Evolutionary conservation across 2,888 invertebrate genomes (phyloP).

Genomic region (Trisateles emortualis): DNA sequence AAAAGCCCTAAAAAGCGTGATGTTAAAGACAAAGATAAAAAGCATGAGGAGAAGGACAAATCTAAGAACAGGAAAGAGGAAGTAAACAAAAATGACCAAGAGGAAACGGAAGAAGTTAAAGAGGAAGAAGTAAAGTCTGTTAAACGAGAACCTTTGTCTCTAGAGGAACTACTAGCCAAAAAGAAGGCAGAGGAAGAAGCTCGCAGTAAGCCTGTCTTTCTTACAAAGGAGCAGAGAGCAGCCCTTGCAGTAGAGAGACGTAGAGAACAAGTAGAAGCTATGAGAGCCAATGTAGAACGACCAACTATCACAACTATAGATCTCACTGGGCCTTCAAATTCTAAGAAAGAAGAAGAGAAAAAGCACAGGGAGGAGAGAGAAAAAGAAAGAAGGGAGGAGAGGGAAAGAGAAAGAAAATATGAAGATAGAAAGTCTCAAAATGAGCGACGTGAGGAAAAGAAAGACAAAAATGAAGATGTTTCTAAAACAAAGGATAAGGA

Average conservation of each 20-base stretch:
- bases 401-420: slow-evolving; percentile 78
- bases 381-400: slow-evolving; percentile 70
- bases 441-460: slow-evolving; percentile 81
- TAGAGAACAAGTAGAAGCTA: slow-evolving; percentile 94
- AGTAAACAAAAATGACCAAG: slow-evolving; percentile 65
- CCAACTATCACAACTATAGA: slow-evolving; percentile 78
- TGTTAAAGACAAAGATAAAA: slow-evolving; percentile 68
- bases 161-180: slow-evolving; percentile 98
- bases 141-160: slow-evolving; percentile 94
- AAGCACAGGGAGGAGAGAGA: slow-evolving; percentile 77
- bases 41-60: slow-evolving; percentile 78
- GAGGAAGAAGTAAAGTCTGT: slow-evolving; percentile 69
- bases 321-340: slow-evolving; percentile 75
- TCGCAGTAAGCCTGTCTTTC: slow-evolving; percentile 97
- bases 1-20: slow-evolving; percentile 78
- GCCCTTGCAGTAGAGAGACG: slow-evolving; percentile 95
- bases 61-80: slow-evolving; percentile 73
- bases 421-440: slow-evolving; percentile 83
- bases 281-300: slow-evolving; percentile 89
- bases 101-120: slow-evolving; percentile 70
- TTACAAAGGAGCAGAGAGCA: slow-evolving; percentile 98
- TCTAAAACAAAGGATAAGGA: slow-evolving; percentile 93
- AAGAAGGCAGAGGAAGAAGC: slow-evolving; percentile 98
- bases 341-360: slow-evolving; percentile 79
- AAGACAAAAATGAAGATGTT: slow-evolving; percentile 83